Conservation (phyloP, 2,888 invertebrate genomes). For the Maniola hyperantus region DNA sequence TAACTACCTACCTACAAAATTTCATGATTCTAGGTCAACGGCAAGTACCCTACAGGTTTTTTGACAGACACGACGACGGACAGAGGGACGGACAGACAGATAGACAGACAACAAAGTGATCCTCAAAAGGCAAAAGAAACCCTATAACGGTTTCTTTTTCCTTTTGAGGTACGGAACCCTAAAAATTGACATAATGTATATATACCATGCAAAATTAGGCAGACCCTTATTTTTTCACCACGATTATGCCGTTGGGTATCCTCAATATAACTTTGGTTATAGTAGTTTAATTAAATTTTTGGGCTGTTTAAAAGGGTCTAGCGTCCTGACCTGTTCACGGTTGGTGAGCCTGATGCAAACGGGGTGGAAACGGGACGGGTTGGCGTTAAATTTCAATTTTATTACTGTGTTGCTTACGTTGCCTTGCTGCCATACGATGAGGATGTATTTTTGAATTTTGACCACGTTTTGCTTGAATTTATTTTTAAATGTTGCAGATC, state of each 20-base stretch:
- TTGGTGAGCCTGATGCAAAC: slow-evolving; percentile 47
- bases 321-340: slow-evolving; percentile 63
- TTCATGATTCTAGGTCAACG: no score
- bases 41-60: no score
- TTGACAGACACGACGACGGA: no score
- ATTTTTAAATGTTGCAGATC: neutral
- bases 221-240: slow-evolving; percentile 40
- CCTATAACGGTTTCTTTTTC: no score
- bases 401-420: slow-evolving; percentile 63
- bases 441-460: slow-evolving; percentile 44
- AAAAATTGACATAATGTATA: slow-evolving; percentile 5
- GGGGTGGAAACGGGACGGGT: slow-evolving; percentile 37
- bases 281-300: slow-evolving; percentile 70
- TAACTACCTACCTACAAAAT: no score
- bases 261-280: slow-evolving; percentile 48
- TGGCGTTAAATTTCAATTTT: slow-evolving; percentile 69
- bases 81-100: no score
- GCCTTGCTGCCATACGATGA: slow-evolving; percentile 47
- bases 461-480: neutral
- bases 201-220: neutral
- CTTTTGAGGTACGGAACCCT: no score
- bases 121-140: no score
- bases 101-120: no score
- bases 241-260: slow-evolving; percentile 44
- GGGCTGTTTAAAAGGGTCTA: slow-evolving; percentile 62